A percentile compares a stretch with the other conserved stretches of the same genome.
Evolutionary conservation across 35 echinoderm and acorn worm genomes (phyloP).

Genomic region (Apostichopus parvimensis): DNA sequence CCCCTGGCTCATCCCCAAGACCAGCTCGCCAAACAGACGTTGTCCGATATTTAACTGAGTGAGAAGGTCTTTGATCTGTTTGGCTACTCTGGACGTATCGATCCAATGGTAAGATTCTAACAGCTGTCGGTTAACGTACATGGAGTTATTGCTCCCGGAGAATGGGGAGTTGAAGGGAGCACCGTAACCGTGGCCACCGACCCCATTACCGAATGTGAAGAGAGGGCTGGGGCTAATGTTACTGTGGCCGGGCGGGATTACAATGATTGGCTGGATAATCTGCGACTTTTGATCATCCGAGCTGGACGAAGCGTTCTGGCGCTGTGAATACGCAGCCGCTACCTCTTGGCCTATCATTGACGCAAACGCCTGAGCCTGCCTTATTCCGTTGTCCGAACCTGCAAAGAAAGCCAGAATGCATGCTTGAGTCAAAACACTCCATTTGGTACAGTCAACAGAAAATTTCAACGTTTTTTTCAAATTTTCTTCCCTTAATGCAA

Average conservation of each 20-base stretch:
- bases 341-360: conserved; percentile 94
- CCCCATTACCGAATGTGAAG: conserved; percentile 53
- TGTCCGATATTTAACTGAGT: conserved; percentile 89
- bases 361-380: conserved; percentile 95
- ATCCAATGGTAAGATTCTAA: conserved; percentile 77
- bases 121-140: conserved; percentile 52
- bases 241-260: conserved; percentile 80
- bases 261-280: conserved; percentile 97
- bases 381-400: conserved; percentile 70
- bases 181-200: conserved; percentile 1
- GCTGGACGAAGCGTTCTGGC: conserved; percentile 37
- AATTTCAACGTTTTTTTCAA: neutral
- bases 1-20: conserved; percentile 89
- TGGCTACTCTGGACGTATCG: conserved; percentile 82
- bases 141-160: conserved; percentile 43
- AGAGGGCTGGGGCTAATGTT: conserved; percentile 40
- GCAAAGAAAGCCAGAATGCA: conserved; percentile 97
- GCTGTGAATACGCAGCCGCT: conserved; percentile 87
- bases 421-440: conserved; percentile 58
- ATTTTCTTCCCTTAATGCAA: neutral
- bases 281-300: conserved; percentile 63
- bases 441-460: conserved; percentile 11
- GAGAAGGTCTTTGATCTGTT: conserved; percentile 89
- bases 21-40: conserved; percentile 88
- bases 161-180: conserved; percentile 46